Percentiles rank a stretch among this genome's conserved stretches.
phyloP scores from a whole-genome alignment of 2,888 invertebrate genomes.

The Xestia xanthographa region DNA sequence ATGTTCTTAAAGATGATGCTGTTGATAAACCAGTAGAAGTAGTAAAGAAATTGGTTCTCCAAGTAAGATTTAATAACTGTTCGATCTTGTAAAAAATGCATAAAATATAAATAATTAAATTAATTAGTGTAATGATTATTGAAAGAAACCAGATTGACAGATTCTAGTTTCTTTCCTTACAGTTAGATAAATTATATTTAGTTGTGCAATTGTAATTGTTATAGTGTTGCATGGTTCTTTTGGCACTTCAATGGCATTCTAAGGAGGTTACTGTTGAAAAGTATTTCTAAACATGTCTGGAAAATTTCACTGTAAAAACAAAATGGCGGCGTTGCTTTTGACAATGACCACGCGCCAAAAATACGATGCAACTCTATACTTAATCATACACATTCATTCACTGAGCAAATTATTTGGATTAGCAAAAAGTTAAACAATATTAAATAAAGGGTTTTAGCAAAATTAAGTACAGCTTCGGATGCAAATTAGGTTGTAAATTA shows the following conservation, averaged over 20 bases:
- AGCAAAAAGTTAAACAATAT: conserved; percentile 30
- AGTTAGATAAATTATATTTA: conserved; percentile 12
- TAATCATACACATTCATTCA: conserved; percentile 24
- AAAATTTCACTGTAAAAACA: neutral
- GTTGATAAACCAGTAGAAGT: neutral
- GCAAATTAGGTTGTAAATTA: conserved; percentile 52
- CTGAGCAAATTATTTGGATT: conserved; percentile 44
- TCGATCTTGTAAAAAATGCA: conserved; percentile 27
- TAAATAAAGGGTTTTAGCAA: conserved; percentile 26
- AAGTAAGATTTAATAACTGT: neutral
- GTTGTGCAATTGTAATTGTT: conserved; percentile 19
- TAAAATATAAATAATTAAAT: conserved; percentile 6
- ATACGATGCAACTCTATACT: neutral
- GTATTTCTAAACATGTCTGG: neutral
- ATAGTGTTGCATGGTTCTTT: neutral
- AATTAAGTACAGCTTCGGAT: conserved; percentile 57
- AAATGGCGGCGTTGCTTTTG: neutral
- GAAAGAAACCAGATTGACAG: conserved; percentile 23
- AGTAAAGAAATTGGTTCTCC: neutral
- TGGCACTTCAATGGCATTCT: neutral
- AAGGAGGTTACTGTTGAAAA: neutral
- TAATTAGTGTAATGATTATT: conserved; percentile 14
- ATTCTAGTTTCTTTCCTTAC: conserved; percentile 9
- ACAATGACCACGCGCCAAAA: neutral
- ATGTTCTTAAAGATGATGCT: neutral